Conservation (phyloP, 2,888 invertebrate genomes). For the Serripes groenlandicus region DNA sequence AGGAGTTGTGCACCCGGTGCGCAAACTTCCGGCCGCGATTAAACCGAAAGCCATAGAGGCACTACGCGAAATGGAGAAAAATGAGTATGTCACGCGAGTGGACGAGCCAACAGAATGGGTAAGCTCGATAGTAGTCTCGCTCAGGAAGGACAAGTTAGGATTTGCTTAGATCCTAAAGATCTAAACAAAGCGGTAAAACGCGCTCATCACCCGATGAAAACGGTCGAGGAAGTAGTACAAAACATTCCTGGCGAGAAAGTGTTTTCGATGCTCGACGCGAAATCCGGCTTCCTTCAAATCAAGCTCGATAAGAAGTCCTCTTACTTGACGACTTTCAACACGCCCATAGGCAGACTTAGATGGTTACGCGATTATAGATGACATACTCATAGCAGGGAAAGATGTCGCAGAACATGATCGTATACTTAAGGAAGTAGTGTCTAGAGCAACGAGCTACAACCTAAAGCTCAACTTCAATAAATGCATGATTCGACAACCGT, state of each 20-base stretch:
- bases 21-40: constrained; percentile 24
- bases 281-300: constrained; percentile 70
- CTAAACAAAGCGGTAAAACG: constrained; percentile 67
- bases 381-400: constrained; percentile 60
- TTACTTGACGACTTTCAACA: constrained; percentile 66
- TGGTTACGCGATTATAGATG: constrained; percentile 74
- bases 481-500: constrained; percentile 39
- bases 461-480: constrained; percentile 55
- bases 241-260: constrained; percentile 63
- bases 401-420: constrained; percentile 48
- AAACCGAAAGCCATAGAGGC: constrained; percentile 36
- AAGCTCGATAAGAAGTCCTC: constrained; percentile 62
- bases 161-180: constrained; percentile 69
- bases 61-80: constrained; percentile 49
- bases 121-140: constrained; percentile 65
- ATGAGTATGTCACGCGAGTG: constrained; percentile 42
- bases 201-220: constrained; percentile 71
- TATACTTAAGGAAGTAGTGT: too few relatives aligned
- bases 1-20: constrained; percentile 36
- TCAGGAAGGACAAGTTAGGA: constrained; percentile 59
- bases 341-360: constrained; percentile 67
- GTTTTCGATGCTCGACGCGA: constrained; percentile 72
- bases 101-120: constrained; percentile 69
- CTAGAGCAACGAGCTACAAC: constrained; percentile 54
- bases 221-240: constrained; percentile 68